Conservation (phyloP, 92 coral and sea anemone species). For the Plumapathes pennacea region DNA sequence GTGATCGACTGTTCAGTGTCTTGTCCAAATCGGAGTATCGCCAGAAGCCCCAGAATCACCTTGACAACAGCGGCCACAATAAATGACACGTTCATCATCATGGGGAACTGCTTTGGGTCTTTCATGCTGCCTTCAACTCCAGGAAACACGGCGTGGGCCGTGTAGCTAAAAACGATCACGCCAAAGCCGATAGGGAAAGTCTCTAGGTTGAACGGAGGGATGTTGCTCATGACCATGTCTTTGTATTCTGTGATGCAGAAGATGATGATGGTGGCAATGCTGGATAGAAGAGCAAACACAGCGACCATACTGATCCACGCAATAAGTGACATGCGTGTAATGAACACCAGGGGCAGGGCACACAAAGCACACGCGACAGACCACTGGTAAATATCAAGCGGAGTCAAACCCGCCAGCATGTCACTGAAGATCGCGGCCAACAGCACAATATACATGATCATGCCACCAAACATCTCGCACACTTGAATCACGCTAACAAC, state of each 20-base stretch:
- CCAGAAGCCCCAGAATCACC: slow-evolving; percentile 63
- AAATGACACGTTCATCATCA: slow-evolving; percentile 78
- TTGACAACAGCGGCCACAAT: slow-evolving; percentile 62
- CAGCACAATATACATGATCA: slow-evolving; percentile 61
- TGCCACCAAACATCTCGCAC: slow-evolving; percentile 81
- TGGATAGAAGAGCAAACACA: slow-evolving; percentile 64
- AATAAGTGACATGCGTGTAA: slow-evolving; percentile 72
- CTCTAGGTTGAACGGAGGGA: slow-evolving; percentile 56
- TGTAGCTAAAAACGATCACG: slow-evolving; percentile 77
- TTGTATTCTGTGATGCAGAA: slow-evolving; percentile 56
- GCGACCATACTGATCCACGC: slow-evolving; percentile 87
- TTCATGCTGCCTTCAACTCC: slow-evolving; percentile 82
- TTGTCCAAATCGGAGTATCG: slow-evolving; percentile 68
- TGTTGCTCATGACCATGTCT: slow-evolving; percentile 43
- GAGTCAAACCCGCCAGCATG: slow-evolving; percentile 30
- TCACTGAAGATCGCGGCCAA: slow-evolving; percentile 65
- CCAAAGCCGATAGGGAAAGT: slow-evolving; percentile 80
- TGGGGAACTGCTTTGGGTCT: slow-evolving; percentile 62
- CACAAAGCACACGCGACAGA: slow-evolving; percentile 57
- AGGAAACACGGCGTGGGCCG: slow-evolving; percentile 82
- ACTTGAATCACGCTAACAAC: slow-evolving; percentile 73
- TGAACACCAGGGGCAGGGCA: slow-evolving; percentile 66
- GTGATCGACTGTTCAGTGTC: slow-evolving; percentile 67
- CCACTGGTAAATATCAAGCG: slow-evolving; percentile 66
- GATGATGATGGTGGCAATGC: slow-evolving; percentile 53